Evolutionary conservation across 2,888 invertebrate species (phyloP), one percentile per base, ranked within the genome.

Genomic region (Megamerina dolium): DNA sequence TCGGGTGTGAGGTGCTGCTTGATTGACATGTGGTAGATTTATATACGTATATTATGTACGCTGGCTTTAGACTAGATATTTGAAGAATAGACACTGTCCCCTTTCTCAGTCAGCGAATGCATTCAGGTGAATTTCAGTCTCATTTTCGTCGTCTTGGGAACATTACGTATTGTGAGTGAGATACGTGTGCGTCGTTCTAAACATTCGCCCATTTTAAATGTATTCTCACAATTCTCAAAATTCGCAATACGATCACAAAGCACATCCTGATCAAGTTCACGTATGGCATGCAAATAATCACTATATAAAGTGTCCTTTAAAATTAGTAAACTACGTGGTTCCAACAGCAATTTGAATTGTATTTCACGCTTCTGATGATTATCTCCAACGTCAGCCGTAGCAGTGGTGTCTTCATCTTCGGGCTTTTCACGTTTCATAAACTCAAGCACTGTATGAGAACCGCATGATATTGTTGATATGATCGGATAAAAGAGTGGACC

Each of bases 401-500:
- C 10, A 16, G 19, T 9, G n/a, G n/a, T n/a, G n/a, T n/a, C n/a
- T n/a, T n/a, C n/a, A n/a, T n/a, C n/a, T n/a, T n/a, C n/a, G n/a
- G n/a, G n/a, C 5, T 35, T 45, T 32, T 58, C 57, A 3, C 64
- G 58, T 37, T 63, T 60, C 1, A 54, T 55, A 68, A 96, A 93
- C 65, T 92, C 87, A 33, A 99, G 75, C n/a, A 95, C 69, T 10
- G 87, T 87, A 64, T 94, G 89, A 0, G 93, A 90, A 0, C 94
- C 93, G 56, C 93, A 82, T 36, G 85, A 89, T 45, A 99, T 83
- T 0, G 97, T 99, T 14, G 92, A 85, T 42, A 99, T 88, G 12
- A 85, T 85, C 0, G 96, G 95, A 68, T 83, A 83, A 69, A 95
- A 99, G 13, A 97, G 73, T 0, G 92, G 87, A 0, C 99, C 99